Percentiles rank a stretch among this genome's conserved stretches.
Conservation (phyloP, 2,888 invertebrate species). For the Entomobrya multifasciata region DNA sequence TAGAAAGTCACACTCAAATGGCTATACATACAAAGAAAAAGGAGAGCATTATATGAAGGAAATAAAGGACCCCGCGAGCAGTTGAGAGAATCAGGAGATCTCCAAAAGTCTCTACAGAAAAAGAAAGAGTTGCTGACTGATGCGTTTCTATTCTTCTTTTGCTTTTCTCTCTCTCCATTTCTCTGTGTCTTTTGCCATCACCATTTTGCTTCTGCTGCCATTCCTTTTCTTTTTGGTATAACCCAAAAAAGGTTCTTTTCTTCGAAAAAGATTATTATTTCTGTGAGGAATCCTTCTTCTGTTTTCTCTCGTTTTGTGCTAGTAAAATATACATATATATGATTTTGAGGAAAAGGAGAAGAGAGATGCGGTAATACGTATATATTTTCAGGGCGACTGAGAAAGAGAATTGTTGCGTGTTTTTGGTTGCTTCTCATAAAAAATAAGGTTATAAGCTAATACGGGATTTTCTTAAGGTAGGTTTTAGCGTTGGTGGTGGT, state of each 20-base stretch:
- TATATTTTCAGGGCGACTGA: too few species aligned
- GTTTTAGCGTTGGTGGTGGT: too few species aligned
- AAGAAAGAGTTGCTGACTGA: constrained; percentile 44
- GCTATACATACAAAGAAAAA: not conserved
- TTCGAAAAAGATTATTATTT: not conserved
- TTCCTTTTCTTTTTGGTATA: not conserved
- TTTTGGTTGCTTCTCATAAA: too few species aligned
- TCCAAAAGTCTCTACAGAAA: constrained; percentile 16
- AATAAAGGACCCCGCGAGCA: constrained; percentile 3
- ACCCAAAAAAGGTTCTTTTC: not conserved
- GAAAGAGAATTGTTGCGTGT: too few species aligned
- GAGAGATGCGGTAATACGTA: too few species aligned
- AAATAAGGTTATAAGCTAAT: too few species aligned
- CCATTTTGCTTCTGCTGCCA: not conserved
- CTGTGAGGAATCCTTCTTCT: not conserved
- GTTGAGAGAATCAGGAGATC: not conserved
- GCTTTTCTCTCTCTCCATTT: not conserved
- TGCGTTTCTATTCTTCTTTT: constrained; percentile 41
- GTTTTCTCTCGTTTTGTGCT: not conserved
- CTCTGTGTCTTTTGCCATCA: not conserved
- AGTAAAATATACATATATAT: not conserved
- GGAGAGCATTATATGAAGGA: not conserved
- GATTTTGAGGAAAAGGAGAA: too few species aligned
- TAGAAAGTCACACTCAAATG: constrained; percentile 17
- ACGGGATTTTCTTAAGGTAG: too few species aligned